Conservation (phyloP, 1,140 invertebrate species). For the Papilio machaon region DNA sequence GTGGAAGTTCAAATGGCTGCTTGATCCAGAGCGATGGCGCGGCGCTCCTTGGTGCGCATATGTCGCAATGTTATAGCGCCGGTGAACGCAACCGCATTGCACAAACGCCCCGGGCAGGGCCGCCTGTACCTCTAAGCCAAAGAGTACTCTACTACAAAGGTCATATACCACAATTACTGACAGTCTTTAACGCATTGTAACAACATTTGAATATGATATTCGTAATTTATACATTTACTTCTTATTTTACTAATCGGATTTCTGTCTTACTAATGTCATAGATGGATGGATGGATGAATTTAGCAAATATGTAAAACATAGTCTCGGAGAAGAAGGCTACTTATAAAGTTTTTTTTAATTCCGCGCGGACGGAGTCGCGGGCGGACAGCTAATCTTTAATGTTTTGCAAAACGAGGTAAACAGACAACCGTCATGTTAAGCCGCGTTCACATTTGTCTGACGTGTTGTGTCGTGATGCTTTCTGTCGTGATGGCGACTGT, state of each 20-base stretch:
- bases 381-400: neutral
- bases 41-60: slow-evolving; percentile 13
- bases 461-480: no score
- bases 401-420: neutral
- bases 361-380: no score
- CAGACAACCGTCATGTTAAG: neutral
- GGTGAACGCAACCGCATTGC: slow-evolving; percentile 32
- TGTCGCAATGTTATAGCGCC: slow-evolving; percentile 28
- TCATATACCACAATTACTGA: slow-evolving; percentile 22
- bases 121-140: slow-evolving; percentile 24
- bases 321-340: no score
- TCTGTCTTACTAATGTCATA: no score
- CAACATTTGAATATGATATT: neutral
- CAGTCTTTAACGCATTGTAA: neutral
- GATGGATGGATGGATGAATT: no score
- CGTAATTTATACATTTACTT: neutral
- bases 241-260: neutral
- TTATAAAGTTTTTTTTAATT: no score
- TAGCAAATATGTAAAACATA: no score
- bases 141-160: slow-evolving; percentile 21
- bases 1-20: slow-evolving; percentile 22
- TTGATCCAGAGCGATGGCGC: slow-evolving; percentile 1
- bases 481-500: no score
- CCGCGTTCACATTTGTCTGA: no score
- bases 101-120: slow-evolving; percentile 32